phyloP scores from a whole-genome alignment of 2,888 invertebrate species.

The Pherbina coryleti region DNA sequence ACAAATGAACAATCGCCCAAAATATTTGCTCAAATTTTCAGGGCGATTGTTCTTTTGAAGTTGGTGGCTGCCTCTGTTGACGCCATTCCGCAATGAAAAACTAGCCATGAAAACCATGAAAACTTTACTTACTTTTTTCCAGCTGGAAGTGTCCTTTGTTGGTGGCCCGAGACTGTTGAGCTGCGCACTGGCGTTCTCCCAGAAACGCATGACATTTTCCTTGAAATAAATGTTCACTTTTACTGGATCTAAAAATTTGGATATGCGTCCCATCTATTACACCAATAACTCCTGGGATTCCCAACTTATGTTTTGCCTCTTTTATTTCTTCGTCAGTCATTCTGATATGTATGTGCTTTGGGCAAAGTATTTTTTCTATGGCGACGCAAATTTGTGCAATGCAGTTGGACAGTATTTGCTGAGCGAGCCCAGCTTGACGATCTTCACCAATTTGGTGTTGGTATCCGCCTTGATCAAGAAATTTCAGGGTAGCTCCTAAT shows the following conservation, averaged over 20 bases:
- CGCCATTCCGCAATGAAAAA: too few relatives aligned
- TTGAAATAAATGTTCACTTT: too few relatives aligned
- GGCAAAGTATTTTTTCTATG: constrained; percentile 8
- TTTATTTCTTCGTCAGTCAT: background rate
- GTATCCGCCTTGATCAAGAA: constrained; percentile 27
- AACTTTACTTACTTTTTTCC: too few relatives aligned
- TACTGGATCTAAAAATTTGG: background rate
- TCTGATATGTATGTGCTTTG: background rate
- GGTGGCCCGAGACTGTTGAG: too few relatives aligned
- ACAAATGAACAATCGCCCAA: too few relatives aligned
- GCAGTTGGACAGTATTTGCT: background rate
- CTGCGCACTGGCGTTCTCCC: too few relatives aligned
- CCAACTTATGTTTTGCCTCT: background rate
- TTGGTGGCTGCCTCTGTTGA: too few relatives aligned
- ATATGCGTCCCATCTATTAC: background rate
- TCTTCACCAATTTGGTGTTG: constrained; percentile 34
- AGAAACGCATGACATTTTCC: too few relatives aligned
- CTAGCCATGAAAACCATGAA: too few relatives aligned
- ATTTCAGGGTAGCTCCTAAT: constrained; percentile 28
- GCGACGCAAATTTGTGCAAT: background rate
- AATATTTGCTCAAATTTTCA: too few relatives aligned
- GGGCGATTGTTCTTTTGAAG: too few relatives aligned
- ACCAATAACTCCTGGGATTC: background rate
- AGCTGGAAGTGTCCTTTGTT: too few relatives aligned
- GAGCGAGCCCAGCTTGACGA: background rate